Base-by-base conservation (phyloP, 92 coral and sea anemone genomes). In the Heteractis magnifica region DNA sequence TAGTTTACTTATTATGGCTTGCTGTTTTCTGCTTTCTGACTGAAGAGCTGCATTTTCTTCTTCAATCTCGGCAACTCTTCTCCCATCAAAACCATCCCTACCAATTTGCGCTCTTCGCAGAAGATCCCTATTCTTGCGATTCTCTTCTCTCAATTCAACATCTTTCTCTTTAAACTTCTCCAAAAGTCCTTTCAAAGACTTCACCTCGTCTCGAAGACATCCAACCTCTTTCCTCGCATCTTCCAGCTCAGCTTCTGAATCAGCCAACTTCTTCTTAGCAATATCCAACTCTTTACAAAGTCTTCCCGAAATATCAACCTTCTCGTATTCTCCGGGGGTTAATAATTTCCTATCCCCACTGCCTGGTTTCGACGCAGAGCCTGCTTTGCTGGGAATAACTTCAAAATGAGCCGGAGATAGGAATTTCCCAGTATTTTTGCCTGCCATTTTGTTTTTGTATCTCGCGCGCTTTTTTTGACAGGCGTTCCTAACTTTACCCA, bases 351-450 rank as follows among this genome's bases (percentile, higher is more conserved):
- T 75, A 52, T 82, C 82, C 76, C 72, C 76, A 5, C 59, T 71
- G 1, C 86, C 89, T 12, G 52, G 34, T 41, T 72, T 81, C 65
- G 85, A 51, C 71, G 84, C 87, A 16, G 83, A 73, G 11, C 72
- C 70, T 14, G 16, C 72, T 74, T 93, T 87, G 26, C 85, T 75
- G 16, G 87, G 91, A 9, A 85, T 76, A 52, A 82, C 89, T 68
- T 92, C 89, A 85, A 95, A 95, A 92, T 95, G 92, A 62, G 98
- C 91, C 15, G 98, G 98, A 75, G 93, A 91, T n/a, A 95, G 90
- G 80, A 95, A 92, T 81, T 79, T 95, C 65, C 81, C 77, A 50
- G 81, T 53, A 44, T 70, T 70, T 59, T 55, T 58, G 49, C 90
- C 95, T 94, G 98, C 98, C 98, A 95, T 95, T 85, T 93, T 95